Evolutionary conservation across 2,113 vertebrate species (phyloP), one percentile per base, ranked within the genome.

Genomic region (Meriones unguiculatus): DNA sequence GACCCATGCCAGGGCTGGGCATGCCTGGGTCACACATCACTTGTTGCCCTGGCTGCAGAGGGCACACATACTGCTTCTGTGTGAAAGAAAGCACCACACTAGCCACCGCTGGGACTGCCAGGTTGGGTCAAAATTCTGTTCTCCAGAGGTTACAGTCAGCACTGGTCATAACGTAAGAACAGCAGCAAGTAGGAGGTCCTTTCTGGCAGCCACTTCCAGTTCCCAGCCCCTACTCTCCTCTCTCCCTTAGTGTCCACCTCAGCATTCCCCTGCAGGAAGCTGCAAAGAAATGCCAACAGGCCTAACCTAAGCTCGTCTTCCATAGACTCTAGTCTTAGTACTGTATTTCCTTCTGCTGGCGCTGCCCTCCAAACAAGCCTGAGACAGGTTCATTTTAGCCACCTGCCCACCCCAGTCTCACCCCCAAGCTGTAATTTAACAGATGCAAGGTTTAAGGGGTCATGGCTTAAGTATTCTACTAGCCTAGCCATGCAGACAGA

Each of bases 61-160:
- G 24, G 1, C 20, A 0, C 38, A 7, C 7, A 2, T 15, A 38
- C 25, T 70, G n/a, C 72, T 46, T 84, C 70, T 80, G 6, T 9
- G 0, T 32, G 18, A 75, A 32, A 10, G 18, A 75, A 32, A 10
- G 35, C 11, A 2, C 2, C 8, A 1, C 12, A 0, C 10, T 13
- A 1, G 24, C 62, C 50, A 3, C 85, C 22, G 1, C 30, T 3
- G 1, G 57, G 13, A 46, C 46, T 46, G 41, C 10, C 46, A 24
- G 54, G 30, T 57, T 15, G 18, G 3, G 12, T 65, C 25, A 38
- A n/a, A 52, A n/a, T 59, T 25, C 32, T 30, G 1, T 32, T 75
- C 82, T 65, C 8, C 52, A 17, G 35, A 57, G 41, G 52, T 50
- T 65, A 38, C 50, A 46, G 54, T 52, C 13, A 57, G n/a, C 15